Conservation (phyloP, 2,888 invertebrate genomes). For the Phoronis australis region DNA sequence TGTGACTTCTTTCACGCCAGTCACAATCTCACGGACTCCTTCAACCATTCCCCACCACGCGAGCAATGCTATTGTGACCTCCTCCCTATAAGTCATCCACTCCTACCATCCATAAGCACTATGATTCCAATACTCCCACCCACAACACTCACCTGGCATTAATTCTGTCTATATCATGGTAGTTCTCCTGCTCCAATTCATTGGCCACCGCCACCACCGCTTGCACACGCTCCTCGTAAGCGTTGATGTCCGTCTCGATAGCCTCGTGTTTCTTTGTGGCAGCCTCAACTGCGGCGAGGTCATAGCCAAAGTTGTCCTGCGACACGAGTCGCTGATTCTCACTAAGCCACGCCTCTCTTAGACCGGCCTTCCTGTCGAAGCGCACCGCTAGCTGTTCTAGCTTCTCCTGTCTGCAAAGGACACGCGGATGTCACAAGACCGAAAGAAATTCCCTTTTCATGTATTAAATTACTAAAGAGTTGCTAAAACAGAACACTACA, state of each 20-base stretch:
- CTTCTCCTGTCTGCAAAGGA: slow-evolving; percentile 76
- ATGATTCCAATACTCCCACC: too few relatives aligned
- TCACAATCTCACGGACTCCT: too few relatives aligned
- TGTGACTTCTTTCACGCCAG: too few relatives aligned
- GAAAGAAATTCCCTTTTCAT: too few relatives aligned
- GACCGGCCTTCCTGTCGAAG: slow-evolving; percentile 97
- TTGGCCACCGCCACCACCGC: slow-evolving; percentile 97
- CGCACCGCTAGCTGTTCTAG: slow-evolving; percentile 91
- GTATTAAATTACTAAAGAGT: too few relatives aligned
- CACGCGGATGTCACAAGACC: not conserved
- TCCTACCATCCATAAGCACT: too few relatives aligned
- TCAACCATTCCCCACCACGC: too few relatives aligned
- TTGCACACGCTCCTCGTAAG: slow-evolving; percentile 98
- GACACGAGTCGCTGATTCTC: slow-evolving; percentile 98
- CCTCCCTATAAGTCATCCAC: too few relatives aligned
- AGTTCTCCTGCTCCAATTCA: slow-evolving; percentile 92
- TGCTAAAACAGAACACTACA: too few relatives aligned
- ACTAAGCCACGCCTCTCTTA: slow-evolving; percentile 99
- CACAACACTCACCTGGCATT: slow-evolving; percentile 55
- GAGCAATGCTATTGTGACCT: too few relatives aligned
- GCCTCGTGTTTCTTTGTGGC: slow-evolving; percentile 99
- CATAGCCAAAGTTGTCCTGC: slow-evolving; percentile 95
- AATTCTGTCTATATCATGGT: slow-evolving; percentile 92
- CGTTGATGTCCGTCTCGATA: slow-evolving; percentile 99
- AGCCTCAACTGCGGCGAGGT: slow-evolving; percentile 96